Evolutionary conservation across 1,140 invertebrate genomes (phyloP).

Genomic region (Doryteuthis pealeii): DNA sequence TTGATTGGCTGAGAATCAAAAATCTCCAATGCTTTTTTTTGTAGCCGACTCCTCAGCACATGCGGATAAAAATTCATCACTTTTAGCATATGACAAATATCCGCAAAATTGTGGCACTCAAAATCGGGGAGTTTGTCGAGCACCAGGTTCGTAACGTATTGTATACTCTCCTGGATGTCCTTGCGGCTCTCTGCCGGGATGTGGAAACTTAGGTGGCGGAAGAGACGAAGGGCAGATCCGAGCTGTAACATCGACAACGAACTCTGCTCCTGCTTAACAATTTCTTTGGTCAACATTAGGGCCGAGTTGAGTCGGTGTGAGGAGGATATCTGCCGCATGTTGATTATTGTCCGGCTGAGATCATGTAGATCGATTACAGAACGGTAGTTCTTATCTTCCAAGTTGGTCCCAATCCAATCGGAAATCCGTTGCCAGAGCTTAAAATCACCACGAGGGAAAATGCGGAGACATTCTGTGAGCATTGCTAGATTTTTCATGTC

Average conservation of each 20-base stretch:
- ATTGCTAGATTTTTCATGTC: neutral
- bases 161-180: neutral
- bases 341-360: neutral
- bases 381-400: neutral
- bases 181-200: neutral
- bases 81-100: neutral
- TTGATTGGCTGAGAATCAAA: neutral
- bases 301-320: neutral
- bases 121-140: neutral
- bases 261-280: neutral
- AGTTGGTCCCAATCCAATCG: neutral
- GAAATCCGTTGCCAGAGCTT: neutral
- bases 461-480: neutral
- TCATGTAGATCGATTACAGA: neutral
- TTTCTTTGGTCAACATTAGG: neutral
- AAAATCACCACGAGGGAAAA: conserved; percentile 1
- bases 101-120: neutral
- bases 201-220: neutral
- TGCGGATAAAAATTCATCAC: neutral
- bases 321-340: neutral
- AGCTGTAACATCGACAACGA: neutral
- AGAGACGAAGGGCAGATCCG: neutral
- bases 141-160: neutral
- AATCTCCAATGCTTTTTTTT: neutral
- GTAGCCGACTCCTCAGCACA: neutral